These are phyloP conservation scores for Coreoperca whiteheadi DNA, from an alignment of 2,113 vertebrate genomes.

Conservation along the genomic window DNA sequence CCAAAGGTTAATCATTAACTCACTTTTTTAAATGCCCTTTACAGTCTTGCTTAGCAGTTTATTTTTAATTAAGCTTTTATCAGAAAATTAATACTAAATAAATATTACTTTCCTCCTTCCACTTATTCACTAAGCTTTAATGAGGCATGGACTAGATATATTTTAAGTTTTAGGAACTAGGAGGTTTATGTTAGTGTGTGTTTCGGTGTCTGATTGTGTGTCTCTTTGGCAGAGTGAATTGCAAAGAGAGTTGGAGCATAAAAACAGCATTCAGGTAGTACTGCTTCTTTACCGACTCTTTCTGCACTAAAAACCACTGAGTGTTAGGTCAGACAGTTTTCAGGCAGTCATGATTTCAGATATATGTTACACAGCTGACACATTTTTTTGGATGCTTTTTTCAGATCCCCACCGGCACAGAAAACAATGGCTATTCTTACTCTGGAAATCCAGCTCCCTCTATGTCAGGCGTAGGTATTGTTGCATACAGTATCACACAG, in stretches of 20 bases:
- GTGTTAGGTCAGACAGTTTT: neutral
- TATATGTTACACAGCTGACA: neutral
- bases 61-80: neutral
- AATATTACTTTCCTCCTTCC: neutral
- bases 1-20: neutral
- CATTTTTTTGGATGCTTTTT: neutral
- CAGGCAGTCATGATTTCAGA: neutral
- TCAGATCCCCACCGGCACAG: slow-evolving; percentile 73
- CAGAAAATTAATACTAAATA: neutral
- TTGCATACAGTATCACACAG: neutral
- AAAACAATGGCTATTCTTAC: slow-evolving; percentile 90
- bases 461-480: slow-evolving; percentile 86
- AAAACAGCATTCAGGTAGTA: slow-evolving; percentile 87
- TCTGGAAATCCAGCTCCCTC: slow-evolving; percentile 70
- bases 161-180: neutral
- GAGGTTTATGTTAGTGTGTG: neutral
- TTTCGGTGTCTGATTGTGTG: neutral
- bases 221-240: slow-evolving; percentile 83
- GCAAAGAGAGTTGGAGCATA: slow-evolving; percentile 90
- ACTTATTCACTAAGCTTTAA: neutral
- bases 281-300: neutral
- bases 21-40: neutral
- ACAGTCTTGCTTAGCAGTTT: neutral
- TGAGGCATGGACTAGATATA: neutral
- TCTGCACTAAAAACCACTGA: neutral